Base-by-base conservation (phyloP, 2,113 vertebrate genomes). In the Coreoperca whiteheadi region DNA sequence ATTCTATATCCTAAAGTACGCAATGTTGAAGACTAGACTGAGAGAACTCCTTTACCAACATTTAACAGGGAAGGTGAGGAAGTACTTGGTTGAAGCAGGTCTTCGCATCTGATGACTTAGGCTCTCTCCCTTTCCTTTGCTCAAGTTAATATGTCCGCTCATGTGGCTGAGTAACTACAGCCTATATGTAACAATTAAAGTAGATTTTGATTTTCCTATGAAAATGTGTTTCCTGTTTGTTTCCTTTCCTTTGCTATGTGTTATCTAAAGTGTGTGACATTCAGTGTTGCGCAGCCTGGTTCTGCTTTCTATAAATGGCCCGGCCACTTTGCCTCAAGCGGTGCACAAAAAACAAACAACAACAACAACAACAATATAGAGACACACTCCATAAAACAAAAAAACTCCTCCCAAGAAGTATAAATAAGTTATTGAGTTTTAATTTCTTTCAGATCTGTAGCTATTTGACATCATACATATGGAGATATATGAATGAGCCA, bases 271-370 rank as follows among this genome's bases (percentile, higher is more conserved):
- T 37, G 30, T n/a, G 56, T 75, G 25, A 65, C 32, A 67, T 77
- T 63, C 67, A 79, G 12, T 79, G 53, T 69, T 74, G 65, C 14
- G 41, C 54, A 32, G 8, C 20, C 6, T 21, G 51, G 16, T 81
- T 82, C 48, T 74, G 48, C 77, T 77, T 78, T 78, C 56, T 77
- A 21, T 63, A 84, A 82, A 61, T 60, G 14, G 34, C 8, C 8
- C 18, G 12, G 4, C 11, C 57, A 50, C 21, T 81, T 18, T 48
- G 57, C 39, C 28, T 74, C 8, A 46, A 32, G 61, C 32, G 21
- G 0, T 4, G 3, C 15, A 64, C 50, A 34, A 41, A 65, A 41
- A n/a, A n/a, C n/a, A n/a, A n/a, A 63, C 61, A 66, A 66, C 72
- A 48, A 54, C 18, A 25, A 16, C 48, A 74, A 51, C 16, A n/a